Evolutionary conservation across 2,113 vertebrate species (phyloP), one percentile per base, ranked within the genome.

Genomic region (Pavo muticus): DNA sequence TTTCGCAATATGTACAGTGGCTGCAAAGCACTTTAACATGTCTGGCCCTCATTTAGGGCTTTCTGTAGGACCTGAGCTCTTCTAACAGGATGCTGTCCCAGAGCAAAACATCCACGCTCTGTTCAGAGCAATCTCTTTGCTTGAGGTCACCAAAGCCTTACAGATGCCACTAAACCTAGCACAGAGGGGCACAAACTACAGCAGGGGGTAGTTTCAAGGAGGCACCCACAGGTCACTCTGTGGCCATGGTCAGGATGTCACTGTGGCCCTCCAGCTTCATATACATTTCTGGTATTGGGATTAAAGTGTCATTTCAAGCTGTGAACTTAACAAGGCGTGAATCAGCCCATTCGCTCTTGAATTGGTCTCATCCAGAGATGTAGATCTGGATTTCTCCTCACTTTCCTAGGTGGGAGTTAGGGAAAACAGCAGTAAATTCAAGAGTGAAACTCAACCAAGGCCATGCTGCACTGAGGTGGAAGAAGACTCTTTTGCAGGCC

Each of bases 321-420:
- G 29, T 70, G 61, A 24, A 39, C 57, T 69, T 44, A 83, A 30
- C 63, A 70, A 9, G 20, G 21, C 52, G 13, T 42, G 48, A 90
- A 67, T 20, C 32, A 72, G 32, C 35, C 42, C 8, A 1, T 20
- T 42, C 0, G 0, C 23, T 60, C 67, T 3, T 32, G 30, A 47
- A 27, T 37, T 52, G 47, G 19, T 79, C 59, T 69, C 52, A 42
- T 48, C 42, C 67, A 44, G 60, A 87, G 25, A 63, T 7, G 1
- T 6, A 21, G 47, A 74, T 29, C 4, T 75, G 44, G 57, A 60
- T 7, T 14, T 57, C n/a, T 76, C 42, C 29, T 75, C 18, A 16
- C 10, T 4, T 11, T 35, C n/a, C 32, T 25, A 47, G 47, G 17
- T n/a, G 40, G 54, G 14, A 48, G 23, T 7, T 15, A 35, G 24